Conservation (phyloP, 2,113 vertebrate species). For the Anarrhichthys ocellatus region DNA sequence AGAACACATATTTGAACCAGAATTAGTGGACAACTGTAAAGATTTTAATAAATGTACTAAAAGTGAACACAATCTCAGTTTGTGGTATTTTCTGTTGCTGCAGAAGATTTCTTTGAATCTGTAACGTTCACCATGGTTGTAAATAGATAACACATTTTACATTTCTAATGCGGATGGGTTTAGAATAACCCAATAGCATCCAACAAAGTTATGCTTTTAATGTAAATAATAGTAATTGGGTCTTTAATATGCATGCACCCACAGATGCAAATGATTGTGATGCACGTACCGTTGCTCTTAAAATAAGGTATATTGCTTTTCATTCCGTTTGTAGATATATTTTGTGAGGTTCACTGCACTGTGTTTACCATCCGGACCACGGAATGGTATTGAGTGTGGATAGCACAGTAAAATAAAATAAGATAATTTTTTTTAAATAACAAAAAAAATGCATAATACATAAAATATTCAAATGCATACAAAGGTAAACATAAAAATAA, state of each 20-base stretch:
- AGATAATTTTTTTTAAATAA: not conserved
- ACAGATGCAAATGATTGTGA: not conserved
- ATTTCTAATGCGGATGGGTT: not conserved
- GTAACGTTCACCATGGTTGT: not conserved
- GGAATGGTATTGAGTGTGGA: not conserved
- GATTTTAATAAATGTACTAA: not conserved
- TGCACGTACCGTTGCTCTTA: not conserved
- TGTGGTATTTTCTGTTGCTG: not conserved
- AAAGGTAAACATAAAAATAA: not conserved
- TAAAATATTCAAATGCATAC: not conserved
- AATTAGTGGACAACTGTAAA: not conserved
- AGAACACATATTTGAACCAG: not conserved
- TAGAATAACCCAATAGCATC: not conserved
- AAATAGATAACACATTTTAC: not conserved
- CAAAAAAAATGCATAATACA: not conserved
- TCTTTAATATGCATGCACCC: not conserved
- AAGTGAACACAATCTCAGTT: not conserved
- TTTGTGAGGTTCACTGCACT: too few species aligned
- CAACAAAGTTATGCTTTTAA: not conserved
- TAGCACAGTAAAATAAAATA: not conserved
- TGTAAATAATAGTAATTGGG: too few species aligned
- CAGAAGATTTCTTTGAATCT: not conserved
- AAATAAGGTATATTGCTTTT: not conserved
- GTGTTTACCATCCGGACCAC: not conserved
- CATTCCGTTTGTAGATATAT: not conserved